Base-by-base conservation (phyloP, 2,113 vertebrate species). In the Oncorhynchus gorbuscha region DNA sequence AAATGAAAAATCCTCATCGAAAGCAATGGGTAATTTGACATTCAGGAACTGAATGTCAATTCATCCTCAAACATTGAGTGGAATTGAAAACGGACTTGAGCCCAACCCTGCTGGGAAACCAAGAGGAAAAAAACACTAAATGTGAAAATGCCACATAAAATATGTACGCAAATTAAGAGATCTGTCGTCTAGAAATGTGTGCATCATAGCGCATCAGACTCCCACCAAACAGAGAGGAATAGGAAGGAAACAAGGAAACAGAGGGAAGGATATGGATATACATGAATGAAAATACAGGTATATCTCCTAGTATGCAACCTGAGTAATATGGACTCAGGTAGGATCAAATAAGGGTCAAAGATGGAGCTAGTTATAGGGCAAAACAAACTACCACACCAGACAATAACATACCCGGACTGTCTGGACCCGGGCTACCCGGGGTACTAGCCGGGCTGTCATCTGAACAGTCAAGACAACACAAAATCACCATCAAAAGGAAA, bases 391-490 rank as follows among this genome's bases (percentile, higher is more conserved):
- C 49, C 89, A 92, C 89, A 89, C 14, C 83, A 88, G 69, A 86
- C 86, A 2, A 82, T 85, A 84, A 94, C 93, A 92, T 93, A 94
- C 90, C 93, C 86, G 90, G 92, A 85, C 91, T 92, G 76, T 92
- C 91, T 73, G 92, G 91, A 55, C 51, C 51, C 51, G 51, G 16
- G 51, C 51, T 55, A 55, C 51, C 51, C 13, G 51, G 51, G 12
- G 49, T 55, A 55, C 51, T 55, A 55, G 51, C 14, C 16, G 51
- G 51, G 65, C 65, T 67, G 79, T 76, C 82, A 81, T 91, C 93
- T 93, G 90, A 88, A 90, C 86, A 76, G 88, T 81, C 92, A 79
- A 93, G 84, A 92, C 86, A 92, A 85, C 89, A 88, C 87, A 92
- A 81, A 81, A 89, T 87, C 71, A 87, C 71, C 64, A 83, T 83